phyloP scores from a whole-genome alignment of 2,888 invertebrate genomes.

The Diadegma fenestrale region DNA sequence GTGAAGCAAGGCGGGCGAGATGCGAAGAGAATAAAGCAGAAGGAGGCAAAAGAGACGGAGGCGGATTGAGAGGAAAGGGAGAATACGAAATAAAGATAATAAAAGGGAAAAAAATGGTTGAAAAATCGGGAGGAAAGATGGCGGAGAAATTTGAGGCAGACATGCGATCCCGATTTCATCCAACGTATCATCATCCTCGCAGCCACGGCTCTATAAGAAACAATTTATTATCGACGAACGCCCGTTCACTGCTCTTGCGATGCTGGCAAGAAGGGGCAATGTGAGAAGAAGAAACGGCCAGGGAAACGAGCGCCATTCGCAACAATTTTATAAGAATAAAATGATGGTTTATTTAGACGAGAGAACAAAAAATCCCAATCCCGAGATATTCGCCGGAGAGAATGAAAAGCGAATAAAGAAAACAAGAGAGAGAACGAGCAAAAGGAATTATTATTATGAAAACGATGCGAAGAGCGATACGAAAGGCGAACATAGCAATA shows the following conservation, averaged over 20 bases:
- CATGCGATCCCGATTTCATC: slow-evolving; percentile 84
- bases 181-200: slow-evolving; percentile 75
- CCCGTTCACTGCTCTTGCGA: slow-evolving; percentile 52
- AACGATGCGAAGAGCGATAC: slow-evolving; percentile 44
- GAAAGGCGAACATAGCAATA: slow-evolving; percentile 33
- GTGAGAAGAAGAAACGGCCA: slow-evolving; percentile 73
- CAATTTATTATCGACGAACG: slow-evolving; percentile 73
- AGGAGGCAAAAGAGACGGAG: slow-evolving; percentile 41
- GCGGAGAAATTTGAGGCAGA: slow-evolving; percentile 84
- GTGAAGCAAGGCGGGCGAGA: not conserved
- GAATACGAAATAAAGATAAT: slow-evolving; percentile 38
- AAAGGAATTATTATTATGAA: slow-evolving; percentile 32
- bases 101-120: slow-evolving; percentile 18
- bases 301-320: slow-evolving; percentile 41
- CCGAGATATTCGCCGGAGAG: slow-evolving; percentile 5
- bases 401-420: slow-evolving; percentile 37
- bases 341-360: slow-evolving; percentile 65
- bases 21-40: slow-evolving; percentile 26
- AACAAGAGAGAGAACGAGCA: slow-evolving; percentile 37
- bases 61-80: slow-evolving; percentile 42
- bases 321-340: slow-evolving; percentile 66
- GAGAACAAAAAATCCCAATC: slow-evolving; percentile 16
- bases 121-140: slow-evolving; percentile 82
- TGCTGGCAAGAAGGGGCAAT: slow-evolving; percentile 53
- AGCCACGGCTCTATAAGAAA: slow-evolving; percentile 72